Conservation (phyloP, 2,113 vertebrate species). For the Phaethornis superciliosus region DNA sequence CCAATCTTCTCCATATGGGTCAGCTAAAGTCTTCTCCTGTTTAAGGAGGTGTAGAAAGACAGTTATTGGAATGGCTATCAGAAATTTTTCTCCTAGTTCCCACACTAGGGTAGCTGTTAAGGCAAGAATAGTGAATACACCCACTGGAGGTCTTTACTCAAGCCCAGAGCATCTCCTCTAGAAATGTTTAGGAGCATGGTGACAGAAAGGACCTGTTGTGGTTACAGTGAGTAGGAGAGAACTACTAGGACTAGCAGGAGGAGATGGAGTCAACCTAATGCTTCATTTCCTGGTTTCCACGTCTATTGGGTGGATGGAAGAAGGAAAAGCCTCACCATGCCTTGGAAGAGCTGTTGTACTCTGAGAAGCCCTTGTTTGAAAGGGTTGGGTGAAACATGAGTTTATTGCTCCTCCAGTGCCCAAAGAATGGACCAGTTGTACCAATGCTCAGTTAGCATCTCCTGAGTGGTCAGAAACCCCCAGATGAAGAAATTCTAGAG, state of each 20-base stretch:
- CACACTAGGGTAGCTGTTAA: neutral
- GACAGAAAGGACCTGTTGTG: neutral
- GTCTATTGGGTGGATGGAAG: neutral
- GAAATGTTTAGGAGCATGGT: neutral
- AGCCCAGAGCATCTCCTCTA: neutral
- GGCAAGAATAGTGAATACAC: neutral
- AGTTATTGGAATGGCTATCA: neutral
- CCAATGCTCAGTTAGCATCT: neutral
- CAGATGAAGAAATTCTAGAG: neutral
- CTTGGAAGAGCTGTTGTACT: neutral
- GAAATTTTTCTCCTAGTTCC: neutral
- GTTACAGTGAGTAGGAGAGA: neutral
- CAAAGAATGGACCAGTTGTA: neutral
- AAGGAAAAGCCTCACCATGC: neutral
- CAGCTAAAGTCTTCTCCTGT: neutral
- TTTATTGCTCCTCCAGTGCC: neutral
- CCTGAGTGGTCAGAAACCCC: neutral
- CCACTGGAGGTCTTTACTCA: neutral
- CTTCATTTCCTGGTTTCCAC: neutral
- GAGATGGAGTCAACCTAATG: neutral
- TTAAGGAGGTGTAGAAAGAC: neutral
- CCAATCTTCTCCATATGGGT: neutral
- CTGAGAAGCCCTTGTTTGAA: neutral
- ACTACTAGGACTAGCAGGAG: neutral
- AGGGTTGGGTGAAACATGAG: neutral